A percentile compares a stretch with the other conserved stretches of the same genome.
Evolutionary conservation across 2,888 invertebrate genomes (phyloP).

Genomic region (Nebria salina): DNA sequence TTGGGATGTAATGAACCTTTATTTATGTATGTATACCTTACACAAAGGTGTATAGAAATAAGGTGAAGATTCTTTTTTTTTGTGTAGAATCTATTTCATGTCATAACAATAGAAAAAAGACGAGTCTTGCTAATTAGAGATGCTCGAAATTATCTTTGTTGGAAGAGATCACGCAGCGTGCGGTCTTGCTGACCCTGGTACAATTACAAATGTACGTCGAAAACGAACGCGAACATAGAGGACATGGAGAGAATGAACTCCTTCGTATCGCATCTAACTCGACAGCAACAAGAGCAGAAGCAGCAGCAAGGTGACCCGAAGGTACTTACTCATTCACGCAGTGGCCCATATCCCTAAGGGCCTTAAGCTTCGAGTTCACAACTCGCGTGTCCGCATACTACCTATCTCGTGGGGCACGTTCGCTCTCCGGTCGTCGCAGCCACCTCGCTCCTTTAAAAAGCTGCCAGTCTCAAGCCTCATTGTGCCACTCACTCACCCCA

Average conservation of each 20-base stretch:
- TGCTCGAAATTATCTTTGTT: neutral
- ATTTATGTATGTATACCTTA: too few relatives aligned
- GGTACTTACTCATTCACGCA: constrained; percentile 34
- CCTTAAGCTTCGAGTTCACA: constrained; percentile 20
- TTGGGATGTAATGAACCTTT: too few relatives aligned
- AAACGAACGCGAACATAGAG: neutral
- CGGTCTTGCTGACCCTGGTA: constrained; percentile 7
- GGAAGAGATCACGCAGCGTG: neutral
- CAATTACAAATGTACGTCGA: constrained; percentile 11
- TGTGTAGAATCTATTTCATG: neutral
- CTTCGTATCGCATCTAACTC: constrained; percentile 5
- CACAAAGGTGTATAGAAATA: too few relatives aligned
- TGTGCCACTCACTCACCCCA: constrained; percentile 11
- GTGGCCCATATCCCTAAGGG: constrained; percentile 25
- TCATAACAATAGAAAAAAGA: neutral
- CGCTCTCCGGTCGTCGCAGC: neutral
- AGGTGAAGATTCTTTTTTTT: neutral
- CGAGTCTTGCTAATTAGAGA: neutral
- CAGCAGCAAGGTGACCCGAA: constrained; percentile 4
- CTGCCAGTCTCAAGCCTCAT: constrained; percentile 15
- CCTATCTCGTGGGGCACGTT: constrained; percentile 12
- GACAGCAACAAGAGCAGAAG: neutral
- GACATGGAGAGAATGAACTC: constrained; percentile 11
- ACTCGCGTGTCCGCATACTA: constrained; percentile 18
- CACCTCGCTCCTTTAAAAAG: constrained; percentile 14